These are phyloP conservation scores for Pachycephus smyrnensis DNA, from an alignment of 2,888 invertebrate species.

Conservation along the genomic window DNA sequence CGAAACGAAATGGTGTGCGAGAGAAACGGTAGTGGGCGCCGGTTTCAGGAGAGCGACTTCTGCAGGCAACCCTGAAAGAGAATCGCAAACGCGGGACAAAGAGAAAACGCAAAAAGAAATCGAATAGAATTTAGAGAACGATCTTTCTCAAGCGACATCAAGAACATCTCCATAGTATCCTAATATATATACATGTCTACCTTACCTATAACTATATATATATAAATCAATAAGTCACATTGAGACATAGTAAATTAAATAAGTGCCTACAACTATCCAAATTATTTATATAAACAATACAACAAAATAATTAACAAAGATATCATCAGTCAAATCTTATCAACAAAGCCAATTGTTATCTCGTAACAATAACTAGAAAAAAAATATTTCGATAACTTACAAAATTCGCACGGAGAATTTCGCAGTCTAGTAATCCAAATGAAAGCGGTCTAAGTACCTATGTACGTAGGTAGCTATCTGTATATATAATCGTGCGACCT, in stretches of 20 bases:
- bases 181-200: neutral
- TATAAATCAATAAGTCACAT: neutral
- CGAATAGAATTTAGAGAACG: slow-evolving; percentile 59
- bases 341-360: too few relatives aligned
- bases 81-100: slow-evolving; percentile 41
- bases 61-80: neutral
- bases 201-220: neutral
- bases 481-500: neutral
- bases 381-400: neutral
- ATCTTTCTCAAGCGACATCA: slow-evolving; percentile 26
- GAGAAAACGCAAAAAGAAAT: slow-evolving; percentile 50
- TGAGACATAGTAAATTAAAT: neutral
- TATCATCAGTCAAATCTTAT: too few relatives aligned
- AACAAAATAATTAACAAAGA: neutral
- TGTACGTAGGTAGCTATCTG: neutral
- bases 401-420: neutral
- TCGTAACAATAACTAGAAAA: too few relatives aligned
- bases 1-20: slow-evolving; percentile 53
- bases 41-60: neutral
- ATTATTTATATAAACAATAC: neutral
- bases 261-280: neutral
- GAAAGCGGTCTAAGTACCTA: neutral
- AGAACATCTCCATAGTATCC: neutral
- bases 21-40: slow-evolving; percentile 31
- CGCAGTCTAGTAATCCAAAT: neutral